A percentile compares a stretch with the other conserved stretches of the same genome.
phyloP scores from a whole-genome alignment of 2,888 invertebrate genomes.

The Platypus cylindrus region DNA sequence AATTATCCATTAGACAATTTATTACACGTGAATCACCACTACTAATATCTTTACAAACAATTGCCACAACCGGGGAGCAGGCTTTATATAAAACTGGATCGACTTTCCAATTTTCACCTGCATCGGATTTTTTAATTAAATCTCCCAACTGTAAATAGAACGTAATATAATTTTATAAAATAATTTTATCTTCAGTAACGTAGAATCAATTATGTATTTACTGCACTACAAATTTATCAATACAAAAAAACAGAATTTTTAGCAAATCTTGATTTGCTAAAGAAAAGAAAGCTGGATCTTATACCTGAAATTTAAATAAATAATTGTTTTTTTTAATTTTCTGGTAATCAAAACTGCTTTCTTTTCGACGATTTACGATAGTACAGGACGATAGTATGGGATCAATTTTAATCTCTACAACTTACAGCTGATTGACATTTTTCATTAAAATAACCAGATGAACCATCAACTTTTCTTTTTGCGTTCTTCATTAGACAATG shows the following conservation, averaged over 20 bases:
- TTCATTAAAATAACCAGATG: constrained; percentile 42
- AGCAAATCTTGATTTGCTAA: neutral
- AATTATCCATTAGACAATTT: constrained; percentile 86
- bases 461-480: constrained; percentile 48
- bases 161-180: constrained; percentile 3
- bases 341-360: neutral
- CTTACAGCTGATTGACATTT: constrained; percentile 62
- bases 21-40: constrained; percentile 75
- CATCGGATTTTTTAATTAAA: constrained; percentile 76
- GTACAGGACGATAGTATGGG: neutral
- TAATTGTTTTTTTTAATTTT: constrained; percentile 1
- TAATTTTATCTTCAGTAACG: too few relatives aligned
- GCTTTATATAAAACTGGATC: constrained; percentile 81
- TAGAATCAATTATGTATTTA: too few relatives aligned
- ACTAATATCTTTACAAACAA: constrained; percentile 57
- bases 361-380: neutral
- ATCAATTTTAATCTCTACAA: constrained; percentile 12
- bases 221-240: too few relatives aligned
- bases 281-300: neutral
- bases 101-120: constrained; percentile 91
- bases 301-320: neutral
- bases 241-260: neutral
- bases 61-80: constrained; percentile 74
- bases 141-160: constrained; percentile 49
- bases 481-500: constrained; percentile 92